Base-by-base conservation (phyloP, 2,888 invertebrate genomes). In the Platycheirus albimanus region DNA sequence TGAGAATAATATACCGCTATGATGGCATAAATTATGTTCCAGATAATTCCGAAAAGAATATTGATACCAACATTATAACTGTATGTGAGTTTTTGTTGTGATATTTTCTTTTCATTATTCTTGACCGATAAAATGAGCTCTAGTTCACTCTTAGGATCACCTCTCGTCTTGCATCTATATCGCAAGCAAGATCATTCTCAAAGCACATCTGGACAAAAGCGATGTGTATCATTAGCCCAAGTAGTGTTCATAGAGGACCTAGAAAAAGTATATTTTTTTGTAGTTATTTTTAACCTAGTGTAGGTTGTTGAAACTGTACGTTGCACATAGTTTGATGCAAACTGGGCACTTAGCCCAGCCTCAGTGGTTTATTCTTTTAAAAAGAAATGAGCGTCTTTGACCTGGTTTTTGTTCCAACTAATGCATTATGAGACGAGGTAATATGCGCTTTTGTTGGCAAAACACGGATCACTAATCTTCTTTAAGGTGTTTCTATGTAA, bases 261-360 rank as follows among this genome's bases (percentile, higher is more conserved):
- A 61, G 45, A 61, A 45, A 41, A 3, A 56, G 36, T 36, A 24
- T 45, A 13, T 33, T n/a, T 8, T 24, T 61, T 28, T 30, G 5
- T 61, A 38, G 2, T 30, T 45, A 11, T 24, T 41, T 41, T 58
- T 3, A n/a, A 61, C 30, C n/a, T 19, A 41, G 61, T 30, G 45
- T 61, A 47, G 70, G 51, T 20, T 49, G 49, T 49, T 58, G 10
- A 41, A 52, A 45, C 63, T 43, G 51, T 72, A 17, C 15, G 13
- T 36, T 69, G 69, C 63, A 54, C 15, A 64, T 24, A 36, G 58
- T 63, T 56, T 51, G 15, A 61, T 61, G 51, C 61, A 51, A 43
- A 41, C 51, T 54, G 72, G 45, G 36, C 64, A 45, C 33, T 52
- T 63, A 24, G 72, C 61, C 45, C 45, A 45, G 43, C 30, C 43